Evolutionary conservation across 2,888 invertebrate species (phyloP), one percentile per base, ranked within the genome.

Genomic region (Drosophila helvetica): DNA sequence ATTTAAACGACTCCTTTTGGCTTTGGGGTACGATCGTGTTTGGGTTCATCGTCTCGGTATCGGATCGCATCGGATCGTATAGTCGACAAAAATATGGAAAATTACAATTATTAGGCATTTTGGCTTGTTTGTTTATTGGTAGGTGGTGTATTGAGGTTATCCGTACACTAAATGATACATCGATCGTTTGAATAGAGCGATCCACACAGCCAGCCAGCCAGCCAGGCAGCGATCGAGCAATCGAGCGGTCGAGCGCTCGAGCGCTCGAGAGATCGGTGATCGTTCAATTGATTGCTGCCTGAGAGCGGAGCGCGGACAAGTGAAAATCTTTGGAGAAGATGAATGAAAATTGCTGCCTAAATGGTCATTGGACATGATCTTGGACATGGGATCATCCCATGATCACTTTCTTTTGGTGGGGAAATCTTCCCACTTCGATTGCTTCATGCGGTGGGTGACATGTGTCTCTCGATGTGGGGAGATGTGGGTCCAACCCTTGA

Each of bases 21-120:
- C 78, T 77, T 63, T 57, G 80, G 88, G 77, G 70, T 59, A 50
- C 67, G 84, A 76, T 86, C 84, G 88, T 83, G 84, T 75, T 77
- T 87, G 79, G 65, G 74, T 74, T 60, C 74, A 66, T 61, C 69
- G 57, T 65, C 67, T 78, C 77, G 81, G 75, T 77, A 81, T 79
- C 33, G 30, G 10, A 33, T 33, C 30, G 30, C 2, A 30, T 9
- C 30, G 79, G 85, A 86, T 80, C 80, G 78, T 82, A 81, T 79
- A 77, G 76, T 86, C 80, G 80, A 77, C 84, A 72, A 86, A 85
- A 86, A 85, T 84, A 85, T 86, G 79, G 84, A 75, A 86, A 86
- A 86, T 86, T 86, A 86, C 89, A 86, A 88, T 86, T 86, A 86
- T 86, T 86, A 86, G 80, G 80, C 78, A 85, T 88, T 88, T 81